These are phyloP conservation scores for Xyrauchen texanus DNA, from an alignment of 2,113 vertebrate species.

Conservation along the genomic window DNA sequence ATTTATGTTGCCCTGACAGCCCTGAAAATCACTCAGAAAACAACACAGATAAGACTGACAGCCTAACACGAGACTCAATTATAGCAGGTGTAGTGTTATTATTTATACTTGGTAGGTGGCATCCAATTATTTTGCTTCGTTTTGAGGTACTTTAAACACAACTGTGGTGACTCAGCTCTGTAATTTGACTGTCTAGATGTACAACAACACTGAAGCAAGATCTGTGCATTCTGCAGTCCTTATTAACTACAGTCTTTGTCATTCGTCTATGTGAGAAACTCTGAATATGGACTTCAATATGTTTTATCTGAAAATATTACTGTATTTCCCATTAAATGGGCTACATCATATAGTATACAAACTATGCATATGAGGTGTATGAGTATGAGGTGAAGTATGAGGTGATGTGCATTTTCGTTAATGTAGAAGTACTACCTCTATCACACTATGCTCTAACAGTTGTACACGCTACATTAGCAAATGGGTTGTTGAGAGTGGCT, in stretches of 20 bases:
- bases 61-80: not conserved
- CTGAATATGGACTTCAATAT: not conserved
- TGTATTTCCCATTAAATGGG: not conserved
- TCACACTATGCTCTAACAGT: not conserved
- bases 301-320: not conserved
- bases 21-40: not conserved
- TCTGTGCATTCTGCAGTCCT: not conserved
- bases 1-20: constrained; percentile 13
- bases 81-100: constrained; percentile 11
- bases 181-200: constrained; percentile 31
- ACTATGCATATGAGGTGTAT: too few relatives aligned
- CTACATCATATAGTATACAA: not conserved
- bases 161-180: constrained; percentile 16
- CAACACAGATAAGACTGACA: not conserved
- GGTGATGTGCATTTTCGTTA: not conserved
- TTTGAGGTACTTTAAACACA: constrained; percentile 24
- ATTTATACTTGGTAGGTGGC: constrained; percentile 15
- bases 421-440: not conserved
- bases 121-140: constrained; percentile 16
- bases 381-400: not conserved
- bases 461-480: not conserved
- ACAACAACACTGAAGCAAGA: not conserved
- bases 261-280: not conserved
- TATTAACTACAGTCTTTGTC: not conserved
- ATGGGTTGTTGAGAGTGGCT: not conserved